Conservation (phyloP, 2,888 invertebrate genomes). For the Slavum lentiscoides region DNA sequence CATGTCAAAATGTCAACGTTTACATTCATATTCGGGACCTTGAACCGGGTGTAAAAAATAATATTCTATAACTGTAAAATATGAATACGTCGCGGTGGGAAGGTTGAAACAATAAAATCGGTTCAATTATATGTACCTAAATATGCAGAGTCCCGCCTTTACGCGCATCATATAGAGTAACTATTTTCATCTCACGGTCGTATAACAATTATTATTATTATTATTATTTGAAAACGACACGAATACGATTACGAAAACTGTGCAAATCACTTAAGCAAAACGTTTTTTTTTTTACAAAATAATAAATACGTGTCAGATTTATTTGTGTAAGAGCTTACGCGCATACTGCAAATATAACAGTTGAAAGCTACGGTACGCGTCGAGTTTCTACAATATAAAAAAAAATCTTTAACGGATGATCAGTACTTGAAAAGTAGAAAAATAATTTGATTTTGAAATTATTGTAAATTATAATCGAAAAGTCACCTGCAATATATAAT, state of each 20-base stretch:
- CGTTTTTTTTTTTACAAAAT: not conserved
- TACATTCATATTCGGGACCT: not conserved
- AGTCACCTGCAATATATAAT: too few species aligned
- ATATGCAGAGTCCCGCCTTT: not conserved
- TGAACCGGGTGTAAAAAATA: not conserved
- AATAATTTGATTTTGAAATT: too few species aligned
- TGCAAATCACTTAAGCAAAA: not conserved
- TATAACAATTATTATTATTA: not conserved
- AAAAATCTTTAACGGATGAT: too few species aligned
- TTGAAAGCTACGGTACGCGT: too few species aligned
- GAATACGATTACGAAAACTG: not conserved
- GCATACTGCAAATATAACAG: not conserved
- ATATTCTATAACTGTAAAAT: not conserved
- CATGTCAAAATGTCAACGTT: not conserved
- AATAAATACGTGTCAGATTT: not conserved
- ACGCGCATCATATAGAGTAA: not conserved
- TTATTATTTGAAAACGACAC: not conserved
- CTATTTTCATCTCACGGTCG: conserved; percentile 23
- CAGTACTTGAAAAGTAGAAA: too few species aligned
- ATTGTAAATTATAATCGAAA: too few species aligned
- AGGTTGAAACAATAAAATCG: not conserved
- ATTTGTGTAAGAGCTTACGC: not conserved
- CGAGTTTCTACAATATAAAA: too few species aligned
- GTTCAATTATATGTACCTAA: not conserved
- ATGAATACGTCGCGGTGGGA: not conserved